A percentile compares a stretch with the other conserved stretches of the same genome.
Evolutionary conservation across 1,140 invertebrate species (phyloP).

Genomic region (Ceratosolen solmsi): DNA sequence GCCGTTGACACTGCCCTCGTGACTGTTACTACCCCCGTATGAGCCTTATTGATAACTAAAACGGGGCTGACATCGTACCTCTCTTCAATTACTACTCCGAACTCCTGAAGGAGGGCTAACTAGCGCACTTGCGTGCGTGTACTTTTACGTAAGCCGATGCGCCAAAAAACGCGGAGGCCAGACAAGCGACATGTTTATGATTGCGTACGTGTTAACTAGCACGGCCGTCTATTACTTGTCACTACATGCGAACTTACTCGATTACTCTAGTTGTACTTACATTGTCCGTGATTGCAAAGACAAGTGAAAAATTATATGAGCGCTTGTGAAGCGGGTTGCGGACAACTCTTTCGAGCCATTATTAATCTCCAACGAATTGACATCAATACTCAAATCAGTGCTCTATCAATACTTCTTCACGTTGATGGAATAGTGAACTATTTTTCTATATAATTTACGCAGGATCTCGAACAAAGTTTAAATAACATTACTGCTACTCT

Average conservation of each 20-base stretch:
- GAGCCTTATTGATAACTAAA: neutral
- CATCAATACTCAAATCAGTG: neutral
- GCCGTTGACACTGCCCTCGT: neutral
- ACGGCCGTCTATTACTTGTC: neutral
- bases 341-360: neutral
- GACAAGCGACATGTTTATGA: neutral
- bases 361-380: neutral
- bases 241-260: slow-evolving; percentile 24
- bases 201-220: neutral
- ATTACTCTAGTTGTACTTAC: slow-evolving; percentile 33
- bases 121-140: too few species aligned
- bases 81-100: neutral
- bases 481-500: too few species aligned
- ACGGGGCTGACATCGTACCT: neutral
- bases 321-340: neutral
- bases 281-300: neutral
- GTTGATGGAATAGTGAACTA: too few species aligned
- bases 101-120: neutral
- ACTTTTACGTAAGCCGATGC: neutral
- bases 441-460: too few species aligned
- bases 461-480: too few species aligned
- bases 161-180: neutral
- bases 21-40: neutral
- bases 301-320: neutral
- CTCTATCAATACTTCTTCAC: neutral